phyloP scores from a whole-genome alignment of 2,113 vertebrate genomes.

The Rhinolophus ferrumequinum region DNA sequence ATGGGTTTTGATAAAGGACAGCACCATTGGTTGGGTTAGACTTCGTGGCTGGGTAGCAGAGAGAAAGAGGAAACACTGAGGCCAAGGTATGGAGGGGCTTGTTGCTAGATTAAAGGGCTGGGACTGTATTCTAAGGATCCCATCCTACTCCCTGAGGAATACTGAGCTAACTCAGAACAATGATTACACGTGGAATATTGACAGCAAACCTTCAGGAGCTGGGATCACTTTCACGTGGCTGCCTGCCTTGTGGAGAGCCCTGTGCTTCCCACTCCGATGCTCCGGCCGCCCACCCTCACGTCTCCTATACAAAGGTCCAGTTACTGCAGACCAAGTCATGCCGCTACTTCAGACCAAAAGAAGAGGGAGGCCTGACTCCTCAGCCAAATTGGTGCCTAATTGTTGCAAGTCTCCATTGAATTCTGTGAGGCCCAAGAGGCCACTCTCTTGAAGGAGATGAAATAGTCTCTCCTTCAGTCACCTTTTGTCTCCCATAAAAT shows the following conservation, averaged over 20 bases:
- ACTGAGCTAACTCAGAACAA: not conserved
- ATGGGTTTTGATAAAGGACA: not conserved
- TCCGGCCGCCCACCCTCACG: no score
- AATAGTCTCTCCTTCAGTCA: not conserved
- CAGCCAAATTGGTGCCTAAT: not conserved
- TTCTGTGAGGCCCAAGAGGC: not conserved
- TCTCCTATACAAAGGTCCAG: not conserved
- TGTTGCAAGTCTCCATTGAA: not conserved
- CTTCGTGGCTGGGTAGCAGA: not conserved
- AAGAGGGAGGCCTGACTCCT: not conserved
- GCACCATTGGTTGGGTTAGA: not conserved
- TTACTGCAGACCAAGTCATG: not conserved
- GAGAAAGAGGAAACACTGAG: not conserved
- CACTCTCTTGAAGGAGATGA: not conserved
- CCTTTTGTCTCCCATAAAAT: not conserved
- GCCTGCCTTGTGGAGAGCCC: no score
- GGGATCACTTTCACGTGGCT: not conserved
- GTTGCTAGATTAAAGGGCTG: not conserved
- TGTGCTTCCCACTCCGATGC: rapidly evolving
- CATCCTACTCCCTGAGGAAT: not conserved
- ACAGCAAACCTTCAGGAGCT: not conserved
- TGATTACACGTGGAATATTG: not conserved
- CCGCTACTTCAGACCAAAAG: not conserved
- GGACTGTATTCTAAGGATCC: not conserved
- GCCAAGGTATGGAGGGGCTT: not conserved